Evolutionary conservation across 2,888 invertebrate genomes (phyloP), one percentile per base, ranked within the genome.

Genomic region (Drosophila tanythrix): DNA sequence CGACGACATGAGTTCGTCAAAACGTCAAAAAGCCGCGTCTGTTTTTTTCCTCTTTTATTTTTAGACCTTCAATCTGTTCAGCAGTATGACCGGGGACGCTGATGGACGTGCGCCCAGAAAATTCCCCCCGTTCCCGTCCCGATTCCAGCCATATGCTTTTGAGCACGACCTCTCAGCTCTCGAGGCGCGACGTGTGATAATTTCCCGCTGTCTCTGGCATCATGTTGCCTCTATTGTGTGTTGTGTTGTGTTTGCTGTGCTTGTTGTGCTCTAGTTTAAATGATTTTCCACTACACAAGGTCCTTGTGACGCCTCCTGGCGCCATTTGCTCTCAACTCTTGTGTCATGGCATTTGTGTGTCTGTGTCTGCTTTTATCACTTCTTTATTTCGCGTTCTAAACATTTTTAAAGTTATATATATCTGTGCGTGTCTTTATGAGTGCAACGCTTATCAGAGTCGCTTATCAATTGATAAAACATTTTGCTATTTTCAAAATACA

Each of bases 291-390:
- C 89, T 83, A 74, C 57, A 71, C 71, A 76, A 59, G 69, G 79
- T 89, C 82, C 84, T 84, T 82, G 75, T 67, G 65, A 73, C 84
- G 88, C 84, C 89, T 83, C 71, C 76, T 83, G 88, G 88, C 88
- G 86, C 88, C 88, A 71, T 79, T 88, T 81, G 79, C 70, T 43
- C 70, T 67, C 46, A 69, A 61, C 69, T 27, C 46, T 56, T 55
- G 35, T 62, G 55, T 40, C 57, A 38, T 15, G 57, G 46, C 60
- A 60, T 55, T 57, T 51, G 43, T 62, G 31, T 25, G 43, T 57
- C 43, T 62, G 35, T 43, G 57, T 57, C 43, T 59, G 31, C 38
- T 48, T 62, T 64, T 65, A 58, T 64, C 75, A 71, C 63, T 62
- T 58, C 48, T 48, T 43, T 48, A n/a, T 57, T 43, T 64, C 48